Conservation (phyloP, 2,113 vertebrate genomes). For the Ophthalmolycus amberensis region DNA sequence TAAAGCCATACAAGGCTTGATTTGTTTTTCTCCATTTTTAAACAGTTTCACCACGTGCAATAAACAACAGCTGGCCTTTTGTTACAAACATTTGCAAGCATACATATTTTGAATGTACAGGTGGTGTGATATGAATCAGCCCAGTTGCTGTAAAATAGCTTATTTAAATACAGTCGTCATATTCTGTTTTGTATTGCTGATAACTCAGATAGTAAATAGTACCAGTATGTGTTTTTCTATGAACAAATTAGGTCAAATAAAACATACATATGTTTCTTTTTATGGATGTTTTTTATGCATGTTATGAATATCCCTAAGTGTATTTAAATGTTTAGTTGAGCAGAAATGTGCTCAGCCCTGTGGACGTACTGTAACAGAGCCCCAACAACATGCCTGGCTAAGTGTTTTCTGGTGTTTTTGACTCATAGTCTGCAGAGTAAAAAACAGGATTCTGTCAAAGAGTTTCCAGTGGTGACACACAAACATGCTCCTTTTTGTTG, state of each 20-base stretch:
- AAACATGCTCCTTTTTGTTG: slow-evolving; percentile 60
- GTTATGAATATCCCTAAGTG: background rate
- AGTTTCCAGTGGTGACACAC: slow-evolving; percentile 79
- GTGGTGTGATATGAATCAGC: background rate
- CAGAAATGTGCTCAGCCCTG: background rate
- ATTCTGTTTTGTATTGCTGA: background rate
- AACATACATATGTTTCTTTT: slow-evolving; percentile 11
- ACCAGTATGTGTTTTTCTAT: background rate
- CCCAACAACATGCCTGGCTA: slow-evolving; percentile 26
- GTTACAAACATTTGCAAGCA: slow-evolving; percentile 8
- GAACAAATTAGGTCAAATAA: slow-evolving; percentile 23
- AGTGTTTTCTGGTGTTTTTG: slow-evolving; percentile 59
- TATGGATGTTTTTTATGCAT: background rate
- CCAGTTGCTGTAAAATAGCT: slow-evolving; percentile 23
- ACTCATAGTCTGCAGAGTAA: slow-evolving; percentile 66
- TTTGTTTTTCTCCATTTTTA: background rate
- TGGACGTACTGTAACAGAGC: background rate
- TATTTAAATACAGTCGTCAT: slow-evolving; percentile 32
- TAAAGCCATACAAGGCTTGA: background rate
- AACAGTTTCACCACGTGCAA: background rate
- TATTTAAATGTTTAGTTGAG: slow-evolving; percentile 22
- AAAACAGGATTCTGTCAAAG: slow-evolving; percentile 59
- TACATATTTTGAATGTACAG: slow-evolving; percentile 1
- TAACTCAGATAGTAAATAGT: slow-evolving; percentile 27
- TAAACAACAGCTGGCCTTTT: background rate